These are phyloP conservation scores for Mesembrinibis cayennensis DNA, from an alignment of 2,113 vertebrate species.

Conservation along the genomic window DNA sequence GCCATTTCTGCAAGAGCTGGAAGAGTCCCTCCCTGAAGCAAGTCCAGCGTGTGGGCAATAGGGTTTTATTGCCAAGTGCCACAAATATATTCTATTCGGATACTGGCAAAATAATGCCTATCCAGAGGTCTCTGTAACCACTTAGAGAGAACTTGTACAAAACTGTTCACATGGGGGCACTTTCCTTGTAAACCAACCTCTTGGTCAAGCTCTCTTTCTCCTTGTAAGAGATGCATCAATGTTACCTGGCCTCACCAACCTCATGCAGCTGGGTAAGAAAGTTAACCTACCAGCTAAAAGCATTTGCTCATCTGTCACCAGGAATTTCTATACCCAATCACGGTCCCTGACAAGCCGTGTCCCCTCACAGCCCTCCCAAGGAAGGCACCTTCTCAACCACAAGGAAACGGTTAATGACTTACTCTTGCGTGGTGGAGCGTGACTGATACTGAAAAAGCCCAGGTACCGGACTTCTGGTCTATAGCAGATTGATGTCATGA, in stretches of 20 bases:
- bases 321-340: background rate
- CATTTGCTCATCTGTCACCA: background rate
- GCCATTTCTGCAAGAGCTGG: background rate
- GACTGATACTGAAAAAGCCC: background rate
- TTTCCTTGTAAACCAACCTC: background rate
- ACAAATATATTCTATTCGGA: background rate
- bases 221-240: background rate
- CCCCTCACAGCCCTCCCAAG: background rate
- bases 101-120: background rate
- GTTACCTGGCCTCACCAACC: background rate
- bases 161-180: background rate
- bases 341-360: rapidly evolving
- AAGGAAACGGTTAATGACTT: background rate
- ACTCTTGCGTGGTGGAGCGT: background rate
- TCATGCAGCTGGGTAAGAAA: background rate
- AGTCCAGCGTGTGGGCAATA: background rate
- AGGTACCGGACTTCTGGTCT: background rate
- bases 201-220: background rate
- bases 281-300: background rate
- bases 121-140: background rate
- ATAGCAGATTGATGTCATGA: background rate
- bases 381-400: background rate
- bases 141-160: background rate
- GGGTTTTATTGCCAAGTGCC: background rate
- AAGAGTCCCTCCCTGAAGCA: no score